phyloP scores from a whole-genome alignment of 2,113 vertebrate genomes.

The Atherinomorus stipes region DNA sequence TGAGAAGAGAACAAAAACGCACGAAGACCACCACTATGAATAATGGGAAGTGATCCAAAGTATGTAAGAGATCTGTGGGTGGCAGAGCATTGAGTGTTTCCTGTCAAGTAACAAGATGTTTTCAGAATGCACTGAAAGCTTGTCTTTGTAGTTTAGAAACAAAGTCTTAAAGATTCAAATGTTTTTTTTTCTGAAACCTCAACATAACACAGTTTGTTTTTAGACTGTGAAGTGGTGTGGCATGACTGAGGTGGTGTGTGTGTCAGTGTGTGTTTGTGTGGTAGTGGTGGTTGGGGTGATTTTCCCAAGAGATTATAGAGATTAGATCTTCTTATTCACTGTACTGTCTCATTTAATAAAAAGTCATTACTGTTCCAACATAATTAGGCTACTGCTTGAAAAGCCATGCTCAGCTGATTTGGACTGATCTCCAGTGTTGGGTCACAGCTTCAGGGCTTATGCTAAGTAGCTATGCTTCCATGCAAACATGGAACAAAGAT shows the following conservation, averaged over 20 bases:
- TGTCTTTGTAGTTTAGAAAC: too few relatives aligned
- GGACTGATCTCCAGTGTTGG: slow-evolving; percentile 26
- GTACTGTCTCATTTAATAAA: slow-evolving; percentile 59
- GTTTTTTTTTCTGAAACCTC: slow-evolving; percentile 16
- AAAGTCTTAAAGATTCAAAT: too few relatives aligned
- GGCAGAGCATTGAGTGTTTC: not conserved
- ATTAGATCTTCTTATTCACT: slow-evolving; percentile 47
- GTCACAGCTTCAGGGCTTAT: slow-evolving; percentile 4
- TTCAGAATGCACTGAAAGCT: not conserved
- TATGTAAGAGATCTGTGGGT: slow-evolving; percentile 1
- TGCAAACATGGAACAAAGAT: not conserved
- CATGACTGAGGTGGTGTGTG: slow-evolving; percentile 9
- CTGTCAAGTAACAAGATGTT: not conserved
- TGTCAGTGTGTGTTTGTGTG: too few relatives aligned
- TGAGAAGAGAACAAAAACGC: not conserved
- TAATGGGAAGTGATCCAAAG: slow-evolving; percentile 1
- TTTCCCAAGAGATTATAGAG: slow-evolving; percentile 45
- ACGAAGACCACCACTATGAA: not conserved
- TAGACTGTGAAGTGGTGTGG: slow-evolving; percentile 28
- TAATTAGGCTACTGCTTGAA: slow-evolving; percentile 57
- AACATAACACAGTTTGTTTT: slow-evolving; percentile 30
- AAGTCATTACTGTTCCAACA: slow-evolving; percentile 47
- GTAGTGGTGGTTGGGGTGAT: not conserved
- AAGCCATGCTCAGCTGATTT: slow-evolving; percentile 53
- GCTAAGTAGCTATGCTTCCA: slow-evolving; percentile 3